Conservation (phyloP, 2,888 invertebrate genomes). For the Busseola fusca region DNA sequence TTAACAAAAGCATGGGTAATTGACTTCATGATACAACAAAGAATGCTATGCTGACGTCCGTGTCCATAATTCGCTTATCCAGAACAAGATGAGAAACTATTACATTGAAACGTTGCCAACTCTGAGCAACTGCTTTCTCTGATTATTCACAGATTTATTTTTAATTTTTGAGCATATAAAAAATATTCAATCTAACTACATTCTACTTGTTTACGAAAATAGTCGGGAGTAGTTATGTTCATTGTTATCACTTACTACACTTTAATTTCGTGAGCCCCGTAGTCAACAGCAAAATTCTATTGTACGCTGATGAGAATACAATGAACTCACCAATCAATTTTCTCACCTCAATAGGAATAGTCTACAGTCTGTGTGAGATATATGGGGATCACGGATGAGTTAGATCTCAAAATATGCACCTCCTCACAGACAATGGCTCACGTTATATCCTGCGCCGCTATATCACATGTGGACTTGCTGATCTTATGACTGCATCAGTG, state of each 20-base stretch:
- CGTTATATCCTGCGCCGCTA: neutral
- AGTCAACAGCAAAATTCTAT: conserved; percentile 2
- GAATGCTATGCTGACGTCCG: conserved; percentile 23
- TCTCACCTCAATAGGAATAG: conserved; percentile 19
- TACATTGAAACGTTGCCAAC: conserved; percentile 71
- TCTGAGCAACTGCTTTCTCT: conserved; percentile 63
- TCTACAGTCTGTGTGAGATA: neutral
- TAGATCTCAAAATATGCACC: too few species aligned
- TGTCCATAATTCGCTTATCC: conserved; percentile 54
- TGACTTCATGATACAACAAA: conserved; percentile 32
- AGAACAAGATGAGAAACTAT: conserved; percentile 61
- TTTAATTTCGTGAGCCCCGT: neutral
- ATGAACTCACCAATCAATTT: conserved; percentile 22
- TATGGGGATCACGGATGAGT: too few species aligned
- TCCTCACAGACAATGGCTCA: neutral
- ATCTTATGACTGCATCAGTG: neutral
- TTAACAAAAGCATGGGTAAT: conserved; percentile 44
- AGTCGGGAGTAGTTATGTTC: conserved; percentile 2
- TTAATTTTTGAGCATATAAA: conserved; percentile 57
- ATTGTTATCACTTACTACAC: neutral
- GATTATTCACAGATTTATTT: conserved; percentile 74
- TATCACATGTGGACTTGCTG: neutral
- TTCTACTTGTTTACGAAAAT: conserved; percentile 28
- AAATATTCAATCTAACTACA: conserved; percentile 22
- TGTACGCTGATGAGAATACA: conserved; percentile 27